Conservation (phyloP, 2,888 invertebrate species). For the Microchrysa polita region DNA sequence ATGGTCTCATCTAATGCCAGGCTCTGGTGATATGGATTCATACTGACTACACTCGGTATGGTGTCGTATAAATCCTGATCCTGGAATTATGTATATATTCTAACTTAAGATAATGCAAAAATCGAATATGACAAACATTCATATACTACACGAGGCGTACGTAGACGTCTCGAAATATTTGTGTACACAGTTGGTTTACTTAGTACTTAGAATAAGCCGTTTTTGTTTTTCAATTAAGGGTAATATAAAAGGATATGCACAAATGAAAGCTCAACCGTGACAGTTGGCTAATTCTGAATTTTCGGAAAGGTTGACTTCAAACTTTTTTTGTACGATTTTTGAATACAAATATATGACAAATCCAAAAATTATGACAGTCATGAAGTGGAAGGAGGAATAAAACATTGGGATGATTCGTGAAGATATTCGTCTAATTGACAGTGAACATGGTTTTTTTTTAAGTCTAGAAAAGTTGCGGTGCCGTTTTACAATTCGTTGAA, state of each 20-base stretch:
- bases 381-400: no score
- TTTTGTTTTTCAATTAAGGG: not conserved
- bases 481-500: no score
- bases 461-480: no score
- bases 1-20: conserved; percentile 31
- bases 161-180: conserved; percentile 40
- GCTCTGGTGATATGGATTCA: conserved; percentile 18
- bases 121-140: conserved; percentile 38
- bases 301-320: no score
- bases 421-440: no score
- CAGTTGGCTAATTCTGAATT: not conserved
- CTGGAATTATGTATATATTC: not conserved
- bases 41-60: no score
- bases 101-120: conserved; percentile 42
- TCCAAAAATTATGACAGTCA: no score
- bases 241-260: conserved; percentile 15
- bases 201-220: conserved; percentile 1
- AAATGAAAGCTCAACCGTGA: not conserved
- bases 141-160: conserved; percentile 20
- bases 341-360: no score
- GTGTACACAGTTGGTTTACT: conserved; percentile 45
- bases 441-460: no score
- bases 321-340: no score
- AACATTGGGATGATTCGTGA: no score
- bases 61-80: not conserved